A percentile compares a stretch with the other conserved stretches of the same genome.
Evolutionary conservation across 1,140 invertebrate genomes (phyloP).

Genomic region (Zaprionus capensis): DNA sequence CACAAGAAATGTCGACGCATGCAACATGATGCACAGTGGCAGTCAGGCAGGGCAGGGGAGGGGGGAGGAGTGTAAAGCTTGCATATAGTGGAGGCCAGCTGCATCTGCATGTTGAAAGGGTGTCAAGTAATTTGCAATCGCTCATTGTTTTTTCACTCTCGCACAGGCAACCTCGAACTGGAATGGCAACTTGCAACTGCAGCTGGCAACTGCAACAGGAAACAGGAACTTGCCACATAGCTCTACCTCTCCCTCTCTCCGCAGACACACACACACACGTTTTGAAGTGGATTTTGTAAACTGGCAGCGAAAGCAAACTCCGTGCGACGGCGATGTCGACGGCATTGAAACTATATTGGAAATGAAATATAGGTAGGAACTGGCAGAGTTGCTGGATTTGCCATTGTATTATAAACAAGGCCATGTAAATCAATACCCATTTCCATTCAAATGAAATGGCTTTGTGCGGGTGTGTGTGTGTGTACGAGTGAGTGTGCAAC

Average conservation of each 20-base stretch:
- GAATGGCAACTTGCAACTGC: neutral
- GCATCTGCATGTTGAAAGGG: constrained; percentile 20
- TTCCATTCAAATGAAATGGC: constrained; percentile 34
- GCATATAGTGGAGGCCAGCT: neutral
- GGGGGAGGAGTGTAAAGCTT: neutral
- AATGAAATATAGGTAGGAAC: constrained; percentile 35
- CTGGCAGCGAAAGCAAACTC: constrained; percentile 26
- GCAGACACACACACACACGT: neutral
- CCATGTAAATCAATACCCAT: constrained; percentile 64
- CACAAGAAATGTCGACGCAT: neutral
- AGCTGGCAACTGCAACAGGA: constrained; percentile 46
- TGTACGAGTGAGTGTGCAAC: neutral
- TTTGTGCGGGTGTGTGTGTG: neutral
- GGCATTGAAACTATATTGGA: constrained; percentile 55
- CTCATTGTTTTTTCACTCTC: constrained; percentile 18
- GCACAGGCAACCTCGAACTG: neutral
- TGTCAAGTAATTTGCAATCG: constrained; percentile 69
- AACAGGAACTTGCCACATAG: constrained; percentile 56
- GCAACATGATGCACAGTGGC: neutral
- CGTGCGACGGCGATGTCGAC: constrained; percentile 22
- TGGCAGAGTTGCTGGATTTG: constrained; percentile 61
- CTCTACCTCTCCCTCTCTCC: too few relatives aligned
- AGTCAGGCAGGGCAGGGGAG: neutral
- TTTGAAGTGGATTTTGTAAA: constrained; percentile 37
- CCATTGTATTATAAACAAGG: constrained; percentile 71